phyloP scores from a whole-genome alignment of 2,797 vertebrate species.

The Xerus rutilus region DNA sequence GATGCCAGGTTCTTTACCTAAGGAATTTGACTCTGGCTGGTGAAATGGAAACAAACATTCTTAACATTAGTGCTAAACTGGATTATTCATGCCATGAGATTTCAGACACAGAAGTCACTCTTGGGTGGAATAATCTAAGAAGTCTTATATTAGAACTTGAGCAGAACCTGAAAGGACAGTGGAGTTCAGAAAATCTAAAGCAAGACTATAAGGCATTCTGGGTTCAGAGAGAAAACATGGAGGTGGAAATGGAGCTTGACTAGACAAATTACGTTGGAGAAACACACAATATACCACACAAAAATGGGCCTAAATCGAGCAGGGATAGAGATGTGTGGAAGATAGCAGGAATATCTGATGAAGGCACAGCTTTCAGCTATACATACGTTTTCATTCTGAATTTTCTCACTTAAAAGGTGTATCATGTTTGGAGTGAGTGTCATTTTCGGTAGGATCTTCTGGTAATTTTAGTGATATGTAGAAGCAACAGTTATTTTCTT shows the following conservation, averaged over 20 bases:
- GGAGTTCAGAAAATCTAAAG: not conserved
- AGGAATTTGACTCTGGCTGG: not conserved
- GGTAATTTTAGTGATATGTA: not conserved
- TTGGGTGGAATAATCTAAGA: not conserved
- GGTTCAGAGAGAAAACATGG: not conserved
- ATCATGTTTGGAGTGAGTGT: not conserved
- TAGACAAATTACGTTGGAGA: not conserved
- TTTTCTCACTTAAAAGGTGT: not conserved
- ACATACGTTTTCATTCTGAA: not conserved
- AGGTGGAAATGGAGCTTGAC: not conserved
- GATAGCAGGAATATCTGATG: not conserved
- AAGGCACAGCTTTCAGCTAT: not conserved
- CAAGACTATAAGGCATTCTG: not conserved
- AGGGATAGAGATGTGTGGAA: not conserved
- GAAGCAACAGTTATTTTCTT: not conserved
- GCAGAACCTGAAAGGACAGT: not conserved
- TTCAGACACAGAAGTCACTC: not conserved
- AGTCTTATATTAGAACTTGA: not conserved
- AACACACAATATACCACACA: not conserved
- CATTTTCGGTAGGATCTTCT: not conserved
- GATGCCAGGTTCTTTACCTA: not conserved
- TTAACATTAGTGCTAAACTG: not conserved
- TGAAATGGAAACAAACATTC: not conserved
- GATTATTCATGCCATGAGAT: not conserved
- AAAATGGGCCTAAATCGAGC: not conserved